Conservation (phyloP, 2,888 invertebrate species). For the Pyrgus malvae region DNA sequence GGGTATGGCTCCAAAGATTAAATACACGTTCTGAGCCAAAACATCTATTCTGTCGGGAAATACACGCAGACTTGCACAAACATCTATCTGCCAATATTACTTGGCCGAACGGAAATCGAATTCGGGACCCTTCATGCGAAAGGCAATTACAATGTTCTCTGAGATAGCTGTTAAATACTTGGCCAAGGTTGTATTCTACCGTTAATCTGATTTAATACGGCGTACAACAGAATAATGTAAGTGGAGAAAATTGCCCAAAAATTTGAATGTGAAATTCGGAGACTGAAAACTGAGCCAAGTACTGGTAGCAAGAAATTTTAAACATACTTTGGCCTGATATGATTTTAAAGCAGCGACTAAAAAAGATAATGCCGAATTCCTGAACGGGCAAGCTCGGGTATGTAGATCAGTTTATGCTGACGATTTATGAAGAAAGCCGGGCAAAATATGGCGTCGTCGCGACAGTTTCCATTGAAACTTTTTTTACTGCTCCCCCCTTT, state of each 20-base stretch:
- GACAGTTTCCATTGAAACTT: constrained; percentile 71
- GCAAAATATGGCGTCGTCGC: constrained; percentile 67
- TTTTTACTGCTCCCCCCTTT: constrained; percentile 61
- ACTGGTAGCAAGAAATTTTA: constrained; percentile 18
- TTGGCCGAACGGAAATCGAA: constrained; percentile 18
- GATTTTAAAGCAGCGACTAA: constrained; percentile 33
- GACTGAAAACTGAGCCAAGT: constrained; percentile 13
- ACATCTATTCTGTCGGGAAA: constrained; percentile 19
- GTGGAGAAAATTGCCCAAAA: constrained; percentile 16
- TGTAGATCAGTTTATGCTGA: constrained; percentile 68
- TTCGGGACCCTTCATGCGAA: constrained; percentile 19
- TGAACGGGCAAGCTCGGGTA: constrained; percentile 47
- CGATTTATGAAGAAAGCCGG: constrained; percentile 73
- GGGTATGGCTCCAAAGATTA: constrained; percentile 14
- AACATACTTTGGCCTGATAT: constrained; percentile 29
- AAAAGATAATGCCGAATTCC: constrained; percentile 38
- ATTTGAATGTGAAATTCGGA: constrained; percentile 18
- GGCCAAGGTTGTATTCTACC: background rate
- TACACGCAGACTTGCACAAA: constrained; percentile 19
- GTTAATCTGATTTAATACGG: constrained; percentile 1
- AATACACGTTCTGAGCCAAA: constrained; percentile 17
- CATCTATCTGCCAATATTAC: constrained; percentile 21
- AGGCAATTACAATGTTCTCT: constrained; percentile 18
- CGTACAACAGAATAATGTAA: constrained; percentile 8
- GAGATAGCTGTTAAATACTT: constrained; percentile 9